Conservation (phyloP, 35 echinoderm and acorn worm genomes). For the Heliocidaris tuberculata region DNA sequence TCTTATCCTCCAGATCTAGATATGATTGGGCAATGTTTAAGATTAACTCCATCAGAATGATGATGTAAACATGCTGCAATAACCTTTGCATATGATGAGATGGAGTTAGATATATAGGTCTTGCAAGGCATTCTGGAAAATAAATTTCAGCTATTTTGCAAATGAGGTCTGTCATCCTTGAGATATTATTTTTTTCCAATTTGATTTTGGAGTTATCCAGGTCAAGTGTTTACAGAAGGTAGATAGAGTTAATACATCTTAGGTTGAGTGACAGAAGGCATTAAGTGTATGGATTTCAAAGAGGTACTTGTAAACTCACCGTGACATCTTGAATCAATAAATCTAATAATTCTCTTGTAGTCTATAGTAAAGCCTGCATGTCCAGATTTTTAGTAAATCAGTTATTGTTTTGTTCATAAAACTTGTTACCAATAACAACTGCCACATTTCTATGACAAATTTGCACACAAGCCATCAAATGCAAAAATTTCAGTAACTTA, state of each 20-base stretch:
- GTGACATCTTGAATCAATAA: too few species aligned
- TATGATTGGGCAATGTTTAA: not conserved
- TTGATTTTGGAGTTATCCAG: not conserved
- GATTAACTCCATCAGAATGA: not conserved
- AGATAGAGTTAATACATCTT: not conserved
- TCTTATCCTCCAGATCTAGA: not conserved
- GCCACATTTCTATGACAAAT: too few species aligned
- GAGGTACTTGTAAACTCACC: too few species aligned
- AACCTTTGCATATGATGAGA: not conserved
- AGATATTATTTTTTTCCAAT: not conserved
- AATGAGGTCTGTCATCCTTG: not conserved
- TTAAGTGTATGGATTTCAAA: not conserved
- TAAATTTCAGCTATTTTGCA: not conserved
- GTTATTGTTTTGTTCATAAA: too few species aligned
- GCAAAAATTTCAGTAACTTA: too few species aligned
- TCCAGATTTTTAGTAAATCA: too few species aligned
- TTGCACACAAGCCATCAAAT: too few species aligned
- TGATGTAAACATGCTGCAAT: not conserved
- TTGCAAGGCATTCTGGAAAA: not conserved
- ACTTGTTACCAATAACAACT: too few species aligned
- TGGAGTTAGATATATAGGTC: not conserved
- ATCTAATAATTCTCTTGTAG: too few species aligned
- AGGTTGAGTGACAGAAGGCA: not conserved
- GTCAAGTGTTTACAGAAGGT: not conserved
- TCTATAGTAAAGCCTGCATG: too few species aligned